These are phyloP conservation scores for Anoplophora glabripennis DNA, from an alignment of 1,140 invertebrate species.

Conservation along the genomic window DNA sequence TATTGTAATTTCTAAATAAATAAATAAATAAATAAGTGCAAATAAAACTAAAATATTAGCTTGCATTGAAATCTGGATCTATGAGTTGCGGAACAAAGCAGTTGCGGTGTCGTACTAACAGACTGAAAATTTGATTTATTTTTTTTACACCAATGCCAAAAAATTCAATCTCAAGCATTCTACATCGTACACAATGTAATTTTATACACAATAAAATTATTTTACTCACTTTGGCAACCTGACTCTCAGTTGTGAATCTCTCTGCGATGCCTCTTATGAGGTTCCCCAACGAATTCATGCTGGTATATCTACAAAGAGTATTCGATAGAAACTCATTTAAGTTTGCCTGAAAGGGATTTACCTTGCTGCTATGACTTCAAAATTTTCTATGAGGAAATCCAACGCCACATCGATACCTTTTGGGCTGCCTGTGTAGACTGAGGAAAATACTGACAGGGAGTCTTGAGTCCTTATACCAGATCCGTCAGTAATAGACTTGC, in stretches of 20 bases:
- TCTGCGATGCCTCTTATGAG: slow-evolving; percentile 24
- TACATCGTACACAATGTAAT: no score
- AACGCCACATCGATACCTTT: slow-evolving; percentile 51
- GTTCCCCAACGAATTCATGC: slow-evolving; percentile 23
- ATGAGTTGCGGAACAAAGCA: no score
- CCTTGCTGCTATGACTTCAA: slow-evolving; percentile 19
- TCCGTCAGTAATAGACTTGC: slow-evolving; percentile 37
- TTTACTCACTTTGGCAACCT: slow-evolving; percentile 13
- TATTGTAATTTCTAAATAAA: no score
- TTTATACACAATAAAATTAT: no score
- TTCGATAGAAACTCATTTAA: background rate
- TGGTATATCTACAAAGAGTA: slow-evolving; percentile 15
- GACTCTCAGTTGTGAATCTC: slow-evolving; percentile 22
- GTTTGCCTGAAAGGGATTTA: background rate
- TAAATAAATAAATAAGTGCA: no score
- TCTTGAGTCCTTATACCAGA: slow-evolving; percentile 51
- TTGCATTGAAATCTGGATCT: no score
- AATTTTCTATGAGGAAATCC: slow-evolving; percentile 47
- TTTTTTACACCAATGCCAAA: no score
- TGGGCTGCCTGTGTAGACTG: slow-evolving; percentile 47
- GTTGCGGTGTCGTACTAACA: no score
- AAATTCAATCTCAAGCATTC: no score
- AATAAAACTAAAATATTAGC: no score
- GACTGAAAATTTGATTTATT: no score
- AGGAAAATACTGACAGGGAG: slow-evolving; percentile 46